Evolutionary conservation across 2,797 vertebrate species (phyloP).

Genomic region (Brachymystax lenok): DNA sequence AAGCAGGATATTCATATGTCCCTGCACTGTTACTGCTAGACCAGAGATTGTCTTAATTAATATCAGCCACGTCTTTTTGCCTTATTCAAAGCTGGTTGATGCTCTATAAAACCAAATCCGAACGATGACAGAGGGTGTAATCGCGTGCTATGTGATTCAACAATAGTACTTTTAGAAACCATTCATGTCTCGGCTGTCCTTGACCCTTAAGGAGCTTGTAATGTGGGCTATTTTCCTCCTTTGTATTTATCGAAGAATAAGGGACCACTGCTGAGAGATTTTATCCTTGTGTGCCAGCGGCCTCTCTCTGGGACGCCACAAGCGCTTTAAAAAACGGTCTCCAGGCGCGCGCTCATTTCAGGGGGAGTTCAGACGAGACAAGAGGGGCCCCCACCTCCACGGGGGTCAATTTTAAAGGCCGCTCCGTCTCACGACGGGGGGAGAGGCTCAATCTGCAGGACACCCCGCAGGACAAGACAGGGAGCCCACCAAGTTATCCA

Average conservation of each 20-base stretch:
- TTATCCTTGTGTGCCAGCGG: conserved; percentile 73
- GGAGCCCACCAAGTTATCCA: conserved; percentile 80
- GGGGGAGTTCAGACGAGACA: conserved; percentile 68
- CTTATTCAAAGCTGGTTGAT: conserved; percentile 62
- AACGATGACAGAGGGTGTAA: conserved; percentile 83
- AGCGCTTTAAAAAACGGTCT: conserved; percentile 60
- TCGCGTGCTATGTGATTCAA: conserved; percentile 81
- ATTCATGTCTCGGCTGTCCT: conserved; percentile 79
- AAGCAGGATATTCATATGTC: conserved; percentile 52
- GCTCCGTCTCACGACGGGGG: conserved; percentile 66
- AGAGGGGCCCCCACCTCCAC: conserved; percentile 61
- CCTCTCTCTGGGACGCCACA: conserved; percentile 64
- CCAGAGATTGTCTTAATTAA: conserved; percentile 66
- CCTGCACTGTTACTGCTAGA: conserved; percentile 52
- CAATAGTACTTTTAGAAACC: conserved; percentile 79
- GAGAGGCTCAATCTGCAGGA: conserved; percentile 67
- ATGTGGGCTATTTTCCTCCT: conserved; percentile 77
- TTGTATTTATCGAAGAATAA: conserved; percentile 74
- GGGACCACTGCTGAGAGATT: conserved; percentile 70
- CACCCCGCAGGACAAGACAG: conserved; percentile 73
- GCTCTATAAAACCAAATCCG: conserved; percentile 63
- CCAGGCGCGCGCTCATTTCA: conserved; percentile 72
- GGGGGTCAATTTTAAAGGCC: conserved; percentile 80
- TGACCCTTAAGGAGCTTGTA: conserved; percentile 86
- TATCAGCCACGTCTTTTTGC: conserved; percentile 71